Evolutionary conservation across 2,888 invertebrate species (phyloP).

Genomic region (Phrixothrix hirtus): DNA sequence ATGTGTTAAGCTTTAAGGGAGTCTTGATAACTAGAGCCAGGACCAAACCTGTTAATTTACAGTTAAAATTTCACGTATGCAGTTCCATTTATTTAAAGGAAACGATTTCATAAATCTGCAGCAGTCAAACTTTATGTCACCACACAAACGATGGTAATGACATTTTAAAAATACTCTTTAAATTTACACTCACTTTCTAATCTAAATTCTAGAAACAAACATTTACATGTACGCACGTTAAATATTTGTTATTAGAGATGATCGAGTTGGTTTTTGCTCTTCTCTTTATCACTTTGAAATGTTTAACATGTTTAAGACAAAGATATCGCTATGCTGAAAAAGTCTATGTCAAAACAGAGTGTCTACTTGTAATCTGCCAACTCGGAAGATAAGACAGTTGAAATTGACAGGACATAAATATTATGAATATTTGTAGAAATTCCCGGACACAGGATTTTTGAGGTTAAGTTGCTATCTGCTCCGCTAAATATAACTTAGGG

Average conservation of each 20-base stretch:
- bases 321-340: conserved; percentile 2
- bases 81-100: no score
- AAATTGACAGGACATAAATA: conserved; percentile 34
- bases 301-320: background rate
- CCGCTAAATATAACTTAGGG: conserved; percentile 34
- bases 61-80: no score
- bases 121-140: no score
- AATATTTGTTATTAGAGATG: conserved; percentile 10
- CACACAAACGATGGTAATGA: no score
- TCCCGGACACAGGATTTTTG: conserved; percentile 27
- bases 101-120: no score
- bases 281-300: background rate
- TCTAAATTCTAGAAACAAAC: conserved; percentile 14
- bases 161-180: conserved; percentile 7
- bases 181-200: conserved; percentile 9
- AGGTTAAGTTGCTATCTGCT: conserved; percentile 33
- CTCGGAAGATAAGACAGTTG: conserved; percentile 22
- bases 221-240: conserved; percentile 16
- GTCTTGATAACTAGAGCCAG: no score
- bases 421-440: conserved; percentile 32
- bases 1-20: no score
- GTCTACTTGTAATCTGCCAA: conserved; percentile 23
- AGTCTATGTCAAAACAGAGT: conserved; percentile 7
- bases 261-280: conserved; percentile 4
- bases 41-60: no score